Evolutionary conservation across 2,888 invertebrate genomes (phyloP), one percentile per base, ranked within the genome.

Genomic region (Temnothorax rugatulus): DNA sequence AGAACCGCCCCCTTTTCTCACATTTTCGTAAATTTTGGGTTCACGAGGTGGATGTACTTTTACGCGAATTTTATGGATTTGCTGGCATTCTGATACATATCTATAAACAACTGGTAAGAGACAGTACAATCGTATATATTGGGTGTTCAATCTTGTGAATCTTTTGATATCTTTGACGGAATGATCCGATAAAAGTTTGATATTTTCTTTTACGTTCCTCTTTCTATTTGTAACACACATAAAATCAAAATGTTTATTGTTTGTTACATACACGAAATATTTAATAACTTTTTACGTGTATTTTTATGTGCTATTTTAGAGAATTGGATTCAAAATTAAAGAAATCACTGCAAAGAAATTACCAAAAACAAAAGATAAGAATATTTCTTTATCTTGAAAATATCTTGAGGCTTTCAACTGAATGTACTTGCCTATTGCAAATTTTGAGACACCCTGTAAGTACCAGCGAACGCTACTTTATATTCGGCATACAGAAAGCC

Each of bases 401-500:
- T 73, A 59, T 47, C 29, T 34, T 3, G 13, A 41, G 29, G 18
- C 5, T 59, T 25, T 5, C n/a, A 13, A 59, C 34, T 21, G n/a
- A 9, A 63, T 63, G 52, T 59, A 71, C 75, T 18, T 63, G 29
- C 50, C 11, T 64, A 57, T 47, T 41, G 34, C 18, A 38, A 71
- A 81, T 81, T 81, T 18, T 47, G 50, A 44, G 18, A 81, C 79
- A 73, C 59, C 47, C 79, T 47, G 84, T 76, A 59, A 75, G 38
- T 47, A 57, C 44, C 29, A 59, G n/a, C 71, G 79, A 71, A 77
- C 63, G 83, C 83, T 84, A 89, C 87, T 87, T 88, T 81, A 82
- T 86, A 88, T 85, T 87, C 87, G 75, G 84, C 82, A 88, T 85
- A 83, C 85, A 44, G 84, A 88, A 75, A 75, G 74, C 41, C 64